Conservation (phyloP, 2,797 vertebrate genomes). For the Varecia variegata region DNA sequence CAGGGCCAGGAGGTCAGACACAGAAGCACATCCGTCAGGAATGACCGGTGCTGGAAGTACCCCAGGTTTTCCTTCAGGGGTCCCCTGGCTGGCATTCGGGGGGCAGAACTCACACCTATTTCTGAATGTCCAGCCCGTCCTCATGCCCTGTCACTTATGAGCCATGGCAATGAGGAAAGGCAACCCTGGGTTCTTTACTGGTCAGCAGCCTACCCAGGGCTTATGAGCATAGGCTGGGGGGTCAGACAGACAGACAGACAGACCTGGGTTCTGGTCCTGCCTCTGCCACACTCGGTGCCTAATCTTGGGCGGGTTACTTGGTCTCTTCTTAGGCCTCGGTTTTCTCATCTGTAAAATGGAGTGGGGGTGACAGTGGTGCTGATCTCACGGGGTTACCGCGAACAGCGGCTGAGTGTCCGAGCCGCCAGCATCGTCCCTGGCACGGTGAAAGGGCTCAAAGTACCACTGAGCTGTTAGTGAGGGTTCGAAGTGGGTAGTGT, state of each 20-base stretch:
- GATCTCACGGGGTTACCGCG: rapidly evolving
- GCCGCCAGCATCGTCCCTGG: background rate
- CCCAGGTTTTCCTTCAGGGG: background rate
- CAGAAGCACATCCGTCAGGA: rapidly evolving
- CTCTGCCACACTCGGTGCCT: rapidly evolving
- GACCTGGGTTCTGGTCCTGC: background rate
- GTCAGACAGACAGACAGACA: background rate
- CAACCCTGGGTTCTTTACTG: background rate
- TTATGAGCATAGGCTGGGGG: background rate
- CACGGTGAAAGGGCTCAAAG: rapidly evolving
- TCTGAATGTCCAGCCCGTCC: background rate
- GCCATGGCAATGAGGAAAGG: background rate
- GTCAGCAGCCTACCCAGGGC: background rate
- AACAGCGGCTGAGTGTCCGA: rapidly evolving
- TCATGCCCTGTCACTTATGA: background rate
- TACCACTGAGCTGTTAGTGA: background rate
- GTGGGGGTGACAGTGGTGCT: background rate
- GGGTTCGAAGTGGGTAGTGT: rapidly evolving
- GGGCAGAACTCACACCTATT: background rate
- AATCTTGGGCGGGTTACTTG: background rate
- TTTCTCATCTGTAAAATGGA: background rate
- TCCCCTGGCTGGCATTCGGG: background rate
- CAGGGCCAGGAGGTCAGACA: background rate
- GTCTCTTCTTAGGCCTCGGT: background rate
- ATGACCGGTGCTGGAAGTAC: background rate